Conservation (phyloP, 2,797 vertebrate species). For the Eutrigla gurnardus region DNA sequence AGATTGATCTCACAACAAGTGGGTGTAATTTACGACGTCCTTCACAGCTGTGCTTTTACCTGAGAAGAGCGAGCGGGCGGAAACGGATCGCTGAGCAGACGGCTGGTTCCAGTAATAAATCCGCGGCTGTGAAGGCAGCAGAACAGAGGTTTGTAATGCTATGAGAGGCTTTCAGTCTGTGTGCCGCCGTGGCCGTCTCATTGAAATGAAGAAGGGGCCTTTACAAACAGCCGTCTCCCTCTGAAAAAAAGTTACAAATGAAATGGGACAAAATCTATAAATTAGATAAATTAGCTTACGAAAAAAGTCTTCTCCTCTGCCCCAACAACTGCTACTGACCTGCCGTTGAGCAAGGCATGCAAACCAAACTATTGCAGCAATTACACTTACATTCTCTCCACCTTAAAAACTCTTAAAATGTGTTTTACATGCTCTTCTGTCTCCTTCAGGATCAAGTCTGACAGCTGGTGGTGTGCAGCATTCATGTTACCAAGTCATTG, state of each 20-base stretch:
- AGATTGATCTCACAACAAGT: background rate
- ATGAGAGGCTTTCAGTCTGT: background rate
- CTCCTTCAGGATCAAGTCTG: no score
- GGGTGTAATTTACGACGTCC: conserved; percentile 13
- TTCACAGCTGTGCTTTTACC: conserved; percentile 10
- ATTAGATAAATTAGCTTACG: background rate
- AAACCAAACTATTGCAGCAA: background rate
- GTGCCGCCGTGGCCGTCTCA: background rate
- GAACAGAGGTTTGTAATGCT: background rate
- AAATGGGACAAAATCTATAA: background rate
- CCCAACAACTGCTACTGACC: background rate
- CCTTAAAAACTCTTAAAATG: no score
- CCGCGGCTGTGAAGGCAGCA: no score
- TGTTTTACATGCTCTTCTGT: no score
- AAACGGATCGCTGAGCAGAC: background rate
- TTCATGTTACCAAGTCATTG: no score
- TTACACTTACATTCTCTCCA: no score
- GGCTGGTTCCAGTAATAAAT: background rate
- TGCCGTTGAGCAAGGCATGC: background rate
- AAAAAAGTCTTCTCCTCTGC: background rate
- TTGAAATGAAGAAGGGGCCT: background rate
- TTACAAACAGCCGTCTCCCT: no score
- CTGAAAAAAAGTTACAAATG: no score
- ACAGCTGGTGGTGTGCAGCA: no score
- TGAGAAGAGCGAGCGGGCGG: background rate